Conservation (phyloP, 2,888 invertebrate species). For the Nomada ruficornis region DNA sequence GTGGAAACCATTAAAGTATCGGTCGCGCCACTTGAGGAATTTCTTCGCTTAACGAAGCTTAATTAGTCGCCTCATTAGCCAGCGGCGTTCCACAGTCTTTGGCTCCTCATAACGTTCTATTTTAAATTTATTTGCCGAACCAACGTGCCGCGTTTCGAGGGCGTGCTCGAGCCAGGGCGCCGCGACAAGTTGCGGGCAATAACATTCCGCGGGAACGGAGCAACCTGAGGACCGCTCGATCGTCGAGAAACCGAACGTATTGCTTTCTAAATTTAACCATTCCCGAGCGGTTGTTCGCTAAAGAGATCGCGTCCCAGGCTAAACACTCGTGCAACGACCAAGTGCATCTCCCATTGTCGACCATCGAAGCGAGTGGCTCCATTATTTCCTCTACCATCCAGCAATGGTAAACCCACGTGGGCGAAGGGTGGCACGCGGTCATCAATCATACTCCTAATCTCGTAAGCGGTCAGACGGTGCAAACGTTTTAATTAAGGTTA, state of each 20-base stretch:
- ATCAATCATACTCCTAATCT: constrained; percentile 26
- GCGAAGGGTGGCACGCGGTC: constrained; percentile 8
- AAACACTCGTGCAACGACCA: constrained; percentile 22
- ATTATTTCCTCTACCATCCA: not conserved
- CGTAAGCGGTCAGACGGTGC: constrained; percentile 3
- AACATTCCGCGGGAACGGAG: constrained; percentile 17
- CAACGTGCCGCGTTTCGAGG: constrained; percentile 9
- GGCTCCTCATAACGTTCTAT: constrained; percentile 46
- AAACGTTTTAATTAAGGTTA: constrained; percentile 25
- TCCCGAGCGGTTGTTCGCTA: not conserved
- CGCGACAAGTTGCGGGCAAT: constrained; percentile 30
- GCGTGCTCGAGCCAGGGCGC: not conserved
- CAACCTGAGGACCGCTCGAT: not conserved
- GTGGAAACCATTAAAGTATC: constrained; percentile 60
- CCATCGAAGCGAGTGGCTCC: constrained; percentile 5
- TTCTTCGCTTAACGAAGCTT: constrained; percentile 67
- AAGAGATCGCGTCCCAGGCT: constrained; percentile 29
- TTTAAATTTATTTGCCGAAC: constrained; percentile 58
- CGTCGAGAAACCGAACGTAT: constrained; percentile 10
- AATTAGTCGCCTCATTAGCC: constrained; percentile 71
- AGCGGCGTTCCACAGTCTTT: constrained; percentile 48
- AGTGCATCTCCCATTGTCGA: not conserved
- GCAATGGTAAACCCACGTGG: not conserved
- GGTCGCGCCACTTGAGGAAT: constrained; percentile 57
- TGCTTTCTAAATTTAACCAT: constrained; percentile 35